Conservation (phyloP, 2,113 vertebrate genomes). For the Panthera uncia region DNA sequence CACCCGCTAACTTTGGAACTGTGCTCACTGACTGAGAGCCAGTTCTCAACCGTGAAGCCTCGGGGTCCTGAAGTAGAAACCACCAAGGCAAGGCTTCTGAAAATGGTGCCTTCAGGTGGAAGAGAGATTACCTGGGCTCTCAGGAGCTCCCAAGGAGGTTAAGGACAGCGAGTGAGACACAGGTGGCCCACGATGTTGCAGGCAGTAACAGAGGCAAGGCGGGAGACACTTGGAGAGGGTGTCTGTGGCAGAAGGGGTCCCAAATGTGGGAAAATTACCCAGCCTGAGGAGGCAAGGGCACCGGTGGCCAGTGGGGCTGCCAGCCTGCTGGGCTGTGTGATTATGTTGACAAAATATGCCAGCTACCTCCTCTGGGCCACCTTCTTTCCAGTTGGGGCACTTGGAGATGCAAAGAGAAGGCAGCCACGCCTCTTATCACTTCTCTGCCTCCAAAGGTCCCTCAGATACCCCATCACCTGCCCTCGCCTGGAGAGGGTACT, state of each 20-base stretch:
- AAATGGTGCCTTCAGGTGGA: background rate
- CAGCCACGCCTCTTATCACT: background rate
- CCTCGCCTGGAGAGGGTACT: background rate
- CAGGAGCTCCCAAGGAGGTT: background rate
- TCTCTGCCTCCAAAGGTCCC: too few species aligned
- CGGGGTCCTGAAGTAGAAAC: background rate
- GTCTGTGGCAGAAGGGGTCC: background rate
- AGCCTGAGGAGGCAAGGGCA: background rate
- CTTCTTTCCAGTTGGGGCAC: background rate
- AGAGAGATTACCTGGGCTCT: background rate
- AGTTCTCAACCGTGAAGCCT: background rate
- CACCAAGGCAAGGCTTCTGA: background rate
- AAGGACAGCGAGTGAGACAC: background rate
- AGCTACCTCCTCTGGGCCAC: background rate
- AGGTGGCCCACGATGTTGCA: background rate
- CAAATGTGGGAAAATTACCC: background rate
- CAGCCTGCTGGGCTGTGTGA: background rate
- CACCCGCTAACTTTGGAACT: background rate
- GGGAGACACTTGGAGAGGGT: background rate
- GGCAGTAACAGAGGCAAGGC: background rate
- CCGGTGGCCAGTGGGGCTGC: background rate
- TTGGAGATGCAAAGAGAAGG: background rate
- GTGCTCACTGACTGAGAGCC: background rate
- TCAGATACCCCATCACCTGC: background rate
- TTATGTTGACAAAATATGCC: background rate